A percentile compares a stretch with the other conserved stretches of the same genome.
These are phyloP conservation scores for Calonectris borealis DNA, from an alignment of 2,113 vertebrate genomes.

Conservation along the genomic window DNA sequence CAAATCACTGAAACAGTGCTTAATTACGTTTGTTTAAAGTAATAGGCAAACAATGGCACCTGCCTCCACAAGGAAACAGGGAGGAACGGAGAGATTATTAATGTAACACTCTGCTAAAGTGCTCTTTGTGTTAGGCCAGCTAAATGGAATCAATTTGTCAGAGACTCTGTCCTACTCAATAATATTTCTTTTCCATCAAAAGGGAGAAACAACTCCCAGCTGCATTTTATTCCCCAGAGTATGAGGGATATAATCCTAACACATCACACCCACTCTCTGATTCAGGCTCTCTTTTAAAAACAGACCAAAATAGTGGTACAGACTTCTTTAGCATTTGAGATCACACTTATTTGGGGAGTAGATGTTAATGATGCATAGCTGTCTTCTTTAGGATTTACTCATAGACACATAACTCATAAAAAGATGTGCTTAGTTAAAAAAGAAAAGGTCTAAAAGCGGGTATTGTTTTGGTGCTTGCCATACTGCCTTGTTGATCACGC, in stretches of 20 bases:
- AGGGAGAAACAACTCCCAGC: neutral
- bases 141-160: slow-evolving; percentile 20
- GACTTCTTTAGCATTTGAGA: neutral
- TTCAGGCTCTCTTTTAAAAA: neutral
- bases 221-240: neutral
- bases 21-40: neutral
- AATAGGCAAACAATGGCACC: neutral
- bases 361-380: neutral
- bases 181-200: neutral
- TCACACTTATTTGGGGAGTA: neutral
- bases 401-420: neutral
- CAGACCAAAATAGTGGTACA: neutral
- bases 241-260: neutral
- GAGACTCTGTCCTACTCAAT: neutral
- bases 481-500: neutral
- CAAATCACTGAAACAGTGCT: neutral
- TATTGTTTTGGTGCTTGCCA: neutral
- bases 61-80: neutral
- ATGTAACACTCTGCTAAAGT: neutral
- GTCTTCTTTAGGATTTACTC: neutral
- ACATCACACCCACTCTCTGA: neutral
- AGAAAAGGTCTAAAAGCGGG: neutral
- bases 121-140: neutral
- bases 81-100: neutral
- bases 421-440: neutral